Conservation (phyloP, 2,113 vertebrate genomes). For the Neotoma lepida region DNA sequence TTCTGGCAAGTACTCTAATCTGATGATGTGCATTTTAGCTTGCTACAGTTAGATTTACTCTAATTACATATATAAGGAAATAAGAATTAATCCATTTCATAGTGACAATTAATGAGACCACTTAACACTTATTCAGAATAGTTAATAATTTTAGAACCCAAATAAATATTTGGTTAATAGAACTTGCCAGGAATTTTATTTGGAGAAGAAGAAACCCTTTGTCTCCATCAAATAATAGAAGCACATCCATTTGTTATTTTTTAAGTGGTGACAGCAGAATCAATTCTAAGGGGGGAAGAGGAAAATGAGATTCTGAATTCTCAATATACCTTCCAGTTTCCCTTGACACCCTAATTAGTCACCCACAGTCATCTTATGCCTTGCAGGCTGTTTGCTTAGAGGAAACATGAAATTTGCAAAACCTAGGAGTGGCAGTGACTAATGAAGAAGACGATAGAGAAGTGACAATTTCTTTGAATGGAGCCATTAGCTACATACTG, state of each 20-base stretch:
- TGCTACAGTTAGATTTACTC: constrained; percentile 67
- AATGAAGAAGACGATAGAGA: constrained; percentile 68
- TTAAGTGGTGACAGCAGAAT: constrained; percentile 74
- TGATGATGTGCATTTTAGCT: constrained; percentile 73
- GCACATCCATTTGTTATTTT: constrained; percentile 75
- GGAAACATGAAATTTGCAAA: constrained; percentile 62
- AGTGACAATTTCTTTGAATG: constrained; percentile 69
- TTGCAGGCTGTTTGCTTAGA: constrained; percentile 55
- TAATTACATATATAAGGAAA: constrained; percentile 76
- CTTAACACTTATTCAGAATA: constrained; percentile 65
- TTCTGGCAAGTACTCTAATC: constrained; percentile 73
- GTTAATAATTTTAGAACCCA: constrained; percentile 69
- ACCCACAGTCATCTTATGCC: constrained; percentile 45
- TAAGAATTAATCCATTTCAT: constrained; percentile 64
- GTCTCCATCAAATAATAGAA: constrained; percentile 71
- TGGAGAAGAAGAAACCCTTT: constrained; percentile 62
- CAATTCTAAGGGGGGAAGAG: constrained; percentile 65
- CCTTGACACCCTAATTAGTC: constrained; percentile 81
- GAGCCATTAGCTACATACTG: constrained; percentile 54
- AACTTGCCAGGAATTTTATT: constrained; percentile 72
- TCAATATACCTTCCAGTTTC: constrained; percentile 64
- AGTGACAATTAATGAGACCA: constrained; percentile 68
- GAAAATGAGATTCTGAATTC: constrained; percentile 78
- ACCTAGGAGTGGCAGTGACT: constrained; percentile 61
- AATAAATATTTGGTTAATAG: constrained; percentile 66